Evolutionary conservation across 1,140 invertebrate genomes (phyloP).

Genomic region (Ceratina calcarata): DNA sequence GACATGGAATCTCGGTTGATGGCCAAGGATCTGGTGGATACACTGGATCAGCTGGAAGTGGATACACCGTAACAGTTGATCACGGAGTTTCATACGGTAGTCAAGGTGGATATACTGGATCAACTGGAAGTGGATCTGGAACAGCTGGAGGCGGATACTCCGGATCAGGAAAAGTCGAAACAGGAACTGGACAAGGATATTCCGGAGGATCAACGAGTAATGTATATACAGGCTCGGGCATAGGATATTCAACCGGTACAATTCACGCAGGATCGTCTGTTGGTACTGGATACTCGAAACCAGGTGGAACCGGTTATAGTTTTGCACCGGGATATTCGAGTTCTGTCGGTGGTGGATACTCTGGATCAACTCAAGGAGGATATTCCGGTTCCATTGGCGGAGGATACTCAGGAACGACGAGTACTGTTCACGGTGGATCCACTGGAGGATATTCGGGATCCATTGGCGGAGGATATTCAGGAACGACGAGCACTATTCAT

Average conservation of each 20-base stretch:
- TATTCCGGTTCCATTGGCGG: slow-evolving; percentile 5
- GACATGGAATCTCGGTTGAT: neutral
- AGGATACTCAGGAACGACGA: neutral
- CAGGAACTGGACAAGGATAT: too few relatives aligned
- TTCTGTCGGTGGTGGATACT: neutral
- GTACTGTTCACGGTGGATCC: neutral
- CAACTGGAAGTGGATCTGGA: neutral
- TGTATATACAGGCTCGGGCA: too few relatives aligned
- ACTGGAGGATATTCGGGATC: slow-evolving; percentile 27
- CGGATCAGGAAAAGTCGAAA: neutral
- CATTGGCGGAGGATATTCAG: neutral
- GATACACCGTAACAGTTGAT: neutral
- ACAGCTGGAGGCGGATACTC: neutral
- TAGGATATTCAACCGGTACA: too few relatives aligned
- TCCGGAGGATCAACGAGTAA: too few relatives aligned
- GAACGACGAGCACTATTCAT: slow-evolving; percentile 3
- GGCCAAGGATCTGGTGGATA: neutral
- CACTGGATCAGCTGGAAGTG: slow-evolving; percentile 14
- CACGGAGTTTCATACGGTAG: neutral
- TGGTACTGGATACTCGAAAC: neutral
- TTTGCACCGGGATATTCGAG: too few relatives aligned
- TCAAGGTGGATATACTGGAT: slow-evolving; percentile 34
- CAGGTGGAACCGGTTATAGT: neutral
- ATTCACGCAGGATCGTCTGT: too few relatives aligned
- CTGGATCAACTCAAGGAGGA: neutral